These are phyloP conservation scores for Alviniconcha strummeri DNA, from an alignment of 2,888 invertebrate species.

Conservation along the genomic window DNA sequence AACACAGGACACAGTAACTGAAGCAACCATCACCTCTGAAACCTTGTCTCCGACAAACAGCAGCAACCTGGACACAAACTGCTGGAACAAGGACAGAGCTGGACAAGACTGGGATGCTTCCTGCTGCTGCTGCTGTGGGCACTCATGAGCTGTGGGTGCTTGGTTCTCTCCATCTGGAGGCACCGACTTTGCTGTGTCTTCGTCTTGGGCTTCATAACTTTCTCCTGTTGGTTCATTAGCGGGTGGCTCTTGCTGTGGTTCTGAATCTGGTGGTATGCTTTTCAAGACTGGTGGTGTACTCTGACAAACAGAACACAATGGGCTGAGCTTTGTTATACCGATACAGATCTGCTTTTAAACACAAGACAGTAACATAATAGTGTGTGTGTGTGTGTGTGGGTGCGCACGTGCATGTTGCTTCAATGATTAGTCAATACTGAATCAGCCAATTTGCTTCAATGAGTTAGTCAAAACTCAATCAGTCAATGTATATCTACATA, in stretches of 20 bases:
- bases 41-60: slow-evolving; percentile 21
- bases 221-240: no score
- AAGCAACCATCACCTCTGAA: not conserved
- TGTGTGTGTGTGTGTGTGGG: not conserved
- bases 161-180: not conserved
- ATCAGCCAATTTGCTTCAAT: no score
- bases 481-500: not conserved
- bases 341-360: not conserved
- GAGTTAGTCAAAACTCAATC: not conserved
- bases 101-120: slow-evolving; percentile 24
- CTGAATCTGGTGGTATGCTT: not conserved
- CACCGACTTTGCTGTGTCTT: no score
- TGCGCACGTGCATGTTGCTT: not conserved
- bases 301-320: not conserved
- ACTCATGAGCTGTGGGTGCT: not conserved
- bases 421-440: no score
- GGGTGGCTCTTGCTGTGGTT: no score
- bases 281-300: not conserved
- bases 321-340: not conserved
- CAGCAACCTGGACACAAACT: slow-evolving; percentile 36
- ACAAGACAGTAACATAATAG: not conserved
- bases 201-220: no score
- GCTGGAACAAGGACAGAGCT: slow-evolving; percentile 34
- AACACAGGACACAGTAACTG: no score
- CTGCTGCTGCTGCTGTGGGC: not conserved